Evolutionary conservation across 2,113 vertebrate genomes (phyloP).

Genomic region (Orycteropus afer): DNA sequence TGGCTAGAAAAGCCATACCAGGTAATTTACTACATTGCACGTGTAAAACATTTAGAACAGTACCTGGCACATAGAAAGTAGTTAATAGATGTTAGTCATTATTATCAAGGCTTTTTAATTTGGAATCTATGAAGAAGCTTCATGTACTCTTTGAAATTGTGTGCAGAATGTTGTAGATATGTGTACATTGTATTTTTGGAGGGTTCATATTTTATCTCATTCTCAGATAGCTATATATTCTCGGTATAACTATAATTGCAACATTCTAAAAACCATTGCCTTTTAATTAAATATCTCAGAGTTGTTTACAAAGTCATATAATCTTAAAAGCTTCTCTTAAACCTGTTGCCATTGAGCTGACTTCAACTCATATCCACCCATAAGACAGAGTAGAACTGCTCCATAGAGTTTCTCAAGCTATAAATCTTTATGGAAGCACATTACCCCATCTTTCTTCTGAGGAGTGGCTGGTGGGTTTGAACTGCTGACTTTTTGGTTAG

Average conservation of each 20-base stretch:
- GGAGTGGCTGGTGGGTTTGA: too few species aligned
- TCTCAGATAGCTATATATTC: neutral
- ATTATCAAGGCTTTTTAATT: neutral
- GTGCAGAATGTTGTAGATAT: neutral
- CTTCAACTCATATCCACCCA: too few species aligned
- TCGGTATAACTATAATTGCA: neutral
- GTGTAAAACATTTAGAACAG: too few species aligned
- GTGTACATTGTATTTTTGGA: neutral
- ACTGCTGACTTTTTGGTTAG: too few species aligned
- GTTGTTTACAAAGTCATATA: neutral
- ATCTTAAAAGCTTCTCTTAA: neutral
- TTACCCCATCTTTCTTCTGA: too few species aligned
- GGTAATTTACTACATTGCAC: too few species aligned
- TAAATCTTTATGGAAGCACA: too few species aligned
- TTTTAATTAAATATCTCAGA: constrained; percentile 32
- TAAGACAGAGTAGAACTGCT: too few species aligned
- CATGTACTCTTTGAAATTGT: neutral
- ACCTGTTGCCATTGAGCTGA: too few species aligned
- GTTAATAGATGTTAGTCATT: neutral
- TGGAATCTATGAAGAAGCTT: neutral
- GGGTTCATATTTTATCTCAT: neutral
- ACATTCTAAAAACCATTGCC: neutral
- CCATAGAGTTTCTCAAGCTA: too few species aligned
- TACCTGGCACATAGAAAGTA: neutral
- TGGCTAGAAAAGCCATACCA: too few species aligned